Evolutionary conservation across 1,140 invertebrate species (phyloP), one percentile per base, ranked within the genome.

Genomic region (Drosophila chauvacae): DNA sequence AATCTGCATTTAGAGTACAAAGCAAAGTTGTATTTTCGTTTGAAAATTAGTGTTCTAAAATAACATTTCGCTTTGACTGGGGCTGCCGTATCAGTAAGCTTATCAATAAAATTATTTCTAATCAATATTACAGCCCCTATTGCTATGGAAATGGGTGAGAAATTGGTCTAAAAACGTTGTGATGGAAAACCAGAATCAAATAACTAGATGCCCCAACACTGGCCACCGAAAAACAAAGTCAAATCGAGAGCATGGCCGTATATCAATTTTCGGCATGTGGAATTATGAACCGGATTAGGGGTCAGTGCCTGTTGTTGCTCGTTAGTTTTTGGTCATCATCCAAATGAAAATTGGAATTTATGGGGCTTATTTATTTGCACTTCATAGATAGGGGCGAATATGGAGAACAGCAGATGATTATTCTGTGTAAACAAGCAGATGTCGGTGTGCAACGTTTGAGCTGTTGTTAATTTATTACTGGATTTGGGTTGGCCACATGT

Each of bases 361-460:
- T 70, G 51, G 47, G 37, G 37, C 77, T 81, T 74, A 83, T 80
- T 87, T 88, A 87, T 86, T 76, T 64, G 68, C 48, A 37, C 56
- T 41, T 37, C 39, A 33, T 35, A 16, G 60, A 47, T 37, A 58
- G 33, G 35, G 71, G 18, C 23, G 14, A 42, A 2, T 35, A n/a
- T 51, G n/a, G 62, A 41, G 73, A 18, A 30, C 44, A 33, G 50
- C 75, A 58, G 66, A 69, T 47, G 41, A 57, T 60, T 58, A 42
- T 55, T 80, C 51, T 60, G 39, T 55, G 64, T 61, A 80, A 87
- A 88, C 81, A 87, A 83, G 68, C 84, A 70, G 48, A 60, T 63
- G 68, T 77, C 60, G 65, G 72, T 77, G 73, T 60, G 45, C 68
- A 71, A n/a, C 20, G 33, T 41, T 14, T 55, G 75, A 59, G 44